Evolutionary conservation across 2,797 vertebrate species (phyloP).

Genomic region (Muscicapa striata): DNA sequence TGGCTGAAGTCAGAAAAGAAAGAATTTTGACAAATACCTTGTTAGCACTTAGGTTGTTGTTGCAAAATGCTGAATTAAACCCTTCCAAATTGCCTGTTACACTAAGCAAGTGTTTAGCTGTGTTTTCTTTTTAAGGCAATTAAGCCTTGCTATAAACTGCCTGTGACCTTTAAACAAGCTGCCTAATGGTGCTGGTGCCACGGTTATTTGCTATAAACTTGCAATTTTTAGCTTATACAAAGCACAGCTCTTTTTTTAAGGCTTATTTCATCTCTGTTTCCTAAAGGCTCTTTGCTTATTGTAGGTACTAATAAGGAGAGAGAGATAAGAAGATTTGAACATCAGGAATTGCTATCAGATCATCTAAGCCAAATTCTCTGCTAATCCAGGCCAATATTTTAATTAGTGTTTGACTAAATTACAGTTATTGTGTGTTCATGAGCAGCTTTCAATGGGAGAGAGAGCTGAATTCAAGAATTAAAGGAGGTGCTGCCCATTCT

Average conservation of each 20-base stretch:
- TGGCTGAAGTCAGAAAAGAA: background rate
- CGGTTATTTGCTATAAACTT: background rate
- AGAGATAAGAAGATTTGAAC: background rate
- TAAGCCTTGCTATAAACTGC: slow-evolving; percentile 37
- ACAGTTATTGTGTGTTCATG: background rate
- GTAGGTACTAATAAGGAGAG: background rate
- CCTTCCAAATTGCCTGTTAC: background rate
- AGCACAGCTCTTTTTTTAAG: background rate
- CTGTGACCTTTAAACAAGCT: slow-evolving; percentile 56
- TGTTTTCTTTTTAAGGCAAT: slow-evolving; percentile 32
- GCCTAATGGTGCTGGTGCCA: background rate
- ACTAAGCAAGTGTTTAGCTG: slow-evolving; percentile 22
- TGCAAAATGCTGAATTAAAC: slow-evolving; percentile 6
- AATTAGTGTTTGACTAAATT: background rate
- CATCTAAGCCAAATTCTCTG: background rate
- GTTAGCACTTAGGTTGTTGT: background rate
- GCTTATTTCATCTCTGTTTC: background rate
- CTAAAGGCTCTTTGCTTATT: background rate
- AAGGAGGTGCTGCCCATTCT: background rate
- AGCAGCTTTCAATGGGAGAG: background rate
- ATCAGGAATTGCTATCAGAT: background rate
- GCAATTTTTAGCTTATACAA: background rate
- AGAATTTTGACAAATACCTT: background rate
- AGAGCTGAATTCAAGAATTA: background rate
- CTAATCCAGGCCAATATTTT: background rate